phyloP scores from a whole-genome alignment of 2,113 vertebrate species.

The Pao palembangensis region DNA sequence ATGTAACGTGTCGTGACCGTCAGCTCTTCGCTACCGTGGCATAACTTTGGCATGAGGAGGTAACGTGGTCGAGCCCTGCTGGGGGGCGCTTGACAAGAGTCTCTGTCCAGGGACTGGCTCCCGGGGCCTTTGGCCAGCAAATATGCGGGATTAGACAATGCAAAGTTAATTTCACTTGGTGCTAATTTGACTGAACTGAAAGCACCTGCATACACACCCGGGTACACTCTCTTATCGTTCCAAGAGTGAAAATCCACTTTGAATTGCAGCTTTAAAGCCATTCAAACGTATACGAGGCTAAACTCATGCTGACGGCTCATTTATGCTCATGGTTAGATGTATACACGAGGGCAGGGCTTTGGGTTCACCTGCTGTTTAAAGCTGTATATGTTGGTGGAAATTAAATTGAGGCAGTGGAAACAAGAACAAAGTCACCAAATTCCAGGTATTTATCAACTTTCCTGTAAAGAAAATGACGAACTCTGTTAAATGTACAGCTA shows the following conservation, averaged over 20 bases:
- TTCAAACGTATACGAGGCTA: slow-evolving; percentile 46
- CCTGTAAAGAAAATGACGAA: too few relatives aligned
- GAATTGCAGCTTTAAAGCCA: slow-evolving; percentile 60
- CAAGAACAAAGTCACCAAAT: too few relatives aligned
- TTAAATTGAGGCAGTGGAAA: too few relatives aligned
- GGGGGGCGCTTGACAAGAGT: slow-evolving; percentile 35
- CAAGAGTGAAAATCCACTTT: slow-evolving; percentile 41
- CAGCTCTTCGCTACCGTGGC: slow-evolving; percentile 57
- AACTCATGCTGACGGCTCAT: slow-evolving; percentile 44
- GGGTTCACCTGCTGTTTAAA: too few relatives aligned
- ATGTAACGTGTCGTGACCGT: slow-evolving; percentile 34
- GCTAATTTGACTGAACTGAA: slow-evolving; percentile 33
- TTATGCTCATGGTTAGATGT: too few relatives aligned
- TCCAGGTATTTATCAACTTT: too few relatives aligned
- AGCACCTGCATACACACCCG: slow-evolving; percentile 29
- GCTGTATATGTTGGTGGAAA: too few relatives aligned
- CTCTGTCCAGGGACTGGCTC: slow-evolving; percentile 68
- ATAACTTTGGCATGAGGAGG: slow-evolving; percentile 75
- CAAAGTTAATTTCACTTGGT: slow-evolving; percentile 36
- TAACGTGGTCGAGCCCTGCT: slow-evolving; percentile 43
- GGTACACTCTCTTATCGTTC: slow-evolving; percentile 13
- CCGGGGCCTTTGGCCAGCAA: slow-evolving; percentile 55
- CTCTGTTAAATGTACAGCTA: too few relatives aligned
- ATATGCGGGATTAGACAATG: slow-evolving; percentile 47
- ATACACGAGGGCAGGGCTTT: too few relatives aligned